Conservation (phyloP, 2,797 vertebrate species). For the Xenentodon cancila region DNA sequence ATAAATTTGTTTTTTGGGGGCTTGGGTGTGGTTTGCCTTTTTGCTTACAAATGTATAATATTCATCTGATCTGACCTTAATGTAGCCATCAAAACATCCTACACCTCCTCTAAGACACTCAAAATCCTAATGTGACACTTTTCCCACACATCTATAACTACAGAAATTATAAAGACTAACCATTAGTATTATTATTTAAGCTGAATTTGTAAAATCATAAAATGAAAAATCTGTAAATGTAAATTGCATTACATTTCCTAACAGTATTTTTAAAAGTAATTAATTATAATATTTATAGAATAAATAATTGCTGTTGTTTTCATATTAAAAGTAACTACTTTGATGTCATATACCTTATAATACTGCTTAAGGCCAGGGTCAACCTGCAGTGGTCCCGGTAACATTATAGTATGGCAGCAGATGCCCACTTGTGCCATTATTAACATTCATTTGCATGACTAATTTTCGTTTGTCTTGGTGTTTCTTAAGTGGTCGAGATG, state of each 20-base stretch:
- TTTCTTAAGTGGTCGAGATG: neutral
- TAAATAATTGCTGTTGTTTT: too few species aligned
- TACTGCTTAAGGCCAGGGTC: neutral
- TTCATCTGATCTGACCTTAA: neutral
- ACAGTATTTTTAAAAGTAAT: too few species aligned
- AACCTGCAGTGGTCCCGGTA: neutral
- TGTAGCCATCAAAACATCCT: neutral
- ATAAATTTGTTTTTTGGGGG: too few species aligned
- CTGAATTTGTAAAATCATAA: neutral
- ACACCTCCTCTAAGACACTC: neutral
- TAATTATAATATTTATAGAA: too few species aligned
- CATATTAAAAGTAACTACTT: too few species aligned
- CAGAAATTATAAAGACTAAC: too few species aligned
- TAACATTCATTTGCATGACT: neutral
- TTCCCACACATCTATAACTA: too few species aligned
- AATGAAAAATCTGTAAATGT: too few species aligned
- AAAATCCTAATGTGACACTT: neutral
- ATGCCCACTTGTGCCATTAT: neutral
- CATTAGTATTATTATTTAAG: neutral
- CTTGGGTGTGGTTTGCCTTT: neutral
- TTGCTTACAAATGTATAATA: neutral
- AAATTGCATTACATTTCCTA: too few species aligned
- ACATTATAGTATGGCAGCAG: neutral
- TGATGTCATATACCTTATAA: too few species aligned
- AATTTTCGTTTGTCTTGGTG: neutral